Evolutionary conservation across 2,113 vertebrate genomes (phyloP).

Genomic region (Lagopus muta): DNA sequence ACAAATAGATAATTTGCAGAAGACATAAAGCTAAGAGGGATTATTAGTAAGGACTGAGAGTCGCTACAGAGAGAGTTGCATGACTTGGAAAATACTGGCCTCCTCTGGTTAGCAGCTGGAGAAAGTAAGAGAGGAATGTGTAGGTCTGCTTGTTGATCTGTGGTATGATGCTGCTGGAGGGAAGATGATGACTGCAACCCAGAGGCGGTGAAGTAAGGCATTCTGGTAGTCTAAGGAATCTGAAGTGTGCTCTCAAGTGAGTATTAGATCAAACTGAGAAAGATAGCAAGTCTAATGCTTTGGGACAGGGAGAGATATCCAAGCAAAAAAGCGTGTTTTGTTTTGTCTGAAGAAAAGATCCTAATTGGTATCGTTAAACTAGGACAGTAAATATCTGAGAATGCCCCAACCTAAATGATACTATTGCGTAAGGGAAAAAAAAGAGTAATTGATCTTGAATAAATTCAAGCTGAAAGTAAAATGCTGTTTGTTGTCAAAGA

Average conservation of each 20-base stretch:
- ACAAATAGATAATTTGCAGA: neutral
- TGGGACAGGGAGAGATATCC: too few relatives aligned
- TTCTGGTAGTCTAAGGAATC: neutral
- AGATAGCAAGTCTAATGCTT: too few relatives aligned
- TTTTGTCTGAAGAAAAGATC: neutral
- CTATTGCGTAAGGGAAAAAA: neutral
- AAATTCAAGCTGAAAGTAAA: neutral
- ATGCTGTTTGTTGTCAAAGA: neutral
- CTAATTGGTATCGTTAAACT: neutral
- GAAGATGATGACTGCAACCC: neutral
- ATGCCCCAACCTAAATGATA: neutral
- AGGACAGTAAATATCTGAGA: neutral
- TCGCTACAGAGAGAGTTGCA: neutral
- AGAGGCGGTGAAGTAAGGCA: neutral
- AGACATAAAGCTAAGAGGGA: neutral
- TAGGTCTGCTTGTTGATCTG: fast-evolving
- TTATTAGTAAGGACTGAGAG: neutral
- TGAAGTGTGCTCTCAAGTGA: neutral
- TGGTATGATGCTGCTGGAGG: fast-evolving
- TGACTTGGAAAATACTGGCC: fast-evolving
- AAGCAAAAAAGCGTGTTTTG: neutral
- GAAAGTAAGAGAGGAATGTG: fast-evolving
- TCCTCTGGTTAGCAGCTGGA: neutral
- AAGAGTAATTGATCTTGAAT: neutral
- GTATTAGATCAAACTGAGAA: neutral